Evolutionary conservation across 2,113 vertebrate genomes (phyloP), one percentile per base, ranked within the genome.

Genomic region (Carassius carassius): DNA sequence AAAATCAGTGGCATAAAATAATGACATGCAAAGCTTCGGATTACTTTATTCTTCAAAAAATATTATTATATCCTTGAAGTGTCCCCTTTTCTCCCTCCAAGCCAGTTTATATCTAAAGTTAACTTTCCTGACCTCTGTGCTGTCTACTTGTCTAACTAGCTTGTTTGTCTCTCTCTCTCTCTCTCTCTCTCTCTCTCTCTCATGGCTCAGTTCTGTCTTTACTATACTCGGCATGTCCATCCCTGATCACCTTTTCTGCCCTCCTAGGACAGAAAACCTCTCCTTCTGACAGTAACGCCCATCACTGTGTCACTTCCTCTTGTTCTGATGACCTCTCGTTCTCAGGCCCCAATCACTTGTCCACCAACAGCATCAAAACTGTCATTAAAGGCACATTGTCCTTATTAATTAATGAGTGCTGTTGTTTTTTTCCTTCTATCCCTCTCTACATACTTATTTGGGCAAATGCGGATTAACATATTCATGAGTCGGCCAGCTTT

Each of bases 401-500:
- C 79, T 88, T 89, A 92, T 94, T 94, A 94, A 94, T 94, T 94
- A 95, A 94, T 90, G 91, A 94, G 93, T 70, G 78, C 86, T 89
- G 91, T 87, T 75, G 77, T 83, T 86, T 78, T 72, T 85, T 13
- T 62, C 78, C 65, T 23, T 54, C 85, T 77, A 58, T 51, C 51
- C 63, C 83, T 87, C 41, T 82, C 47, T 76, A 67, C 62, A 77
- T 78, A 54, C 62, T 60, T 86, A 84, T 88, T 84, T 76, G 74
- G 58, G 91, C 93, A 93, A 94, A 93, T 89, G 86, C 67, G 90
- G 91, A 95, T 95, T 94, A 94, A 89, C 94, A 95, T 95, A 95
- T 95, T 94, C 94, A 95, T 95, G 92, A 95, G 93, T 83, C 84
- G 81, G 91, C 92, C 93, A 94, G 93, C 92, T 94, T 94, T 94